Base-by-base conservation (phyloP, 2,113 vertebrate genomes). In the Mormyrus lacerda region DNA sequence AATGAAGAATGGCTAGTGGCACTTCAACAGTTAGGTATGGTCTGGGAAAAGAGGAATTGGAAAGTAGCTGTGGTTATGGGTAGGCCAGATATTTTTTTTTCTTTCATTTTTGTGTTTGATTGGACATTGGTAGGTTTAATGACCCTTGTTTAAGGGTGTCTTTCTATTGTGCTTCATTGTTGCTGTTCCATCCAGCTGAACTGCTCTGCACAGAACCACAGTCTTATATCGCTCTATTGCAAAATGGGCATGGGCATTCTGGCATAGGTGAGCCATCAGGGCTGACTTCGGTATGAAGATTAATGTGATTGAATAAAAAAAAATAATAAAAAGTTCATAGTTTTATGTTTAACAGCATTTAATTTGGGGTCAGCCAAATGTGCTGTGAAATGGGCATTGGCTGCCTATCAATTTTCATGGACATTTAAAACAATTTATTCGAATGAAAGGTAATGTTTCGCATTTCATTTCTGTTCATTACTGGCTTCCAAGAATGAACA, bases 381-480 rank as follows among this genome's bases (percentile, higher is more conserved):
- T 83, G 24, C 69, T 88, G 86, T 83, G 69, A 83, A 90, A 90
- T 90, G 61, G 48, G 5, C 65, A 48, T 50, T 55, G 58, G 84
- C 61, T 19, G 87, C 82, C 69, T 69, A 58, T 86, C 48, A 87
- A 39, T 90, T 88, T 83, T 86, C 85, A 89, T 47, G 27, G 45
- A 87, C 11, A n/a, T 51, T 87, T 53, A 79, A 87, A 89, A 87
- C 88, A 84, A 58, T 84, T 83, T 89, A 48, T 11, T 84, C 31
- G 86, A 91, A 91, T 39, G 86, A 89, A 90, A 84, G 84, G 42
- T 51, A 84, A 89, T 90, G 51, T 91, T 91, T 91, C 47, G 24
- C 3, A 85, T 89, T 92, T 90, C 84, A 90, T 91, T 91, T 87
- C 90, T 87, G 84, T 91, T 91, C 91, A 91, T 91, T 90, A 87